Conservation (phyloP, 2,113 vertebrate species). For the Uropsilus gracilis region DNA sequence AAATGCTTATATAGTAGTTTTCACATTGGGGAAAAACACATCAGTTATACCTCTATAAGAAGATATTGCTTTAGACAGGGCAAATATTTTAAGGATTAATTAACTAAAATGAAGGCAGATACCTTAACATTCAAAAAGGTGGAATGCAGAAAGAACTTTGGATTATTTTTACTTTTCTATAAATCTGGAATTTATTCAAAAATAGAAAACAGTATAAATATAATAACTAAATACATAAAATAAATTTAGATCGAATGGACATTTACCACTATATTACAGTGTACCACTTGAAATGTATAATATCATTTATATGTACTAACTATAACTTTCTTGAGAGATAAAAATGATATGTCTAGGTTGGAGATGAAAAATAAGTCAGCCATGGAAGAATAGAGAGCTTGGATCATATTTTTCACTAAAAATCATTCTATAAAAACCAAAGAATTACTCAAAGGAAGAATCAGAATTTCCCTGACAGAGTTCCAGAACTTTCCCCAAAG, state of each 20-base stretch:
- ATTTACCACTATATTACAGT: neutral
- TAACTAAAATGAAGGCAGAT: neutral
- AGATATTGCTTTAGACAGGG: neutral
- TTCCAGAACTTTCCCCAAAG: too few species aligned
- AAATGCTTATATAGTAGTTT: neutral
- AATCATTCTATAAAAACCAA: too few species aligned
- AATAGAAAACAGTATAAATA: neutral
- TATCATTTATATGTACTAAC: neutral
- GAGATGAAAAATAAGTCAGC: neutral
- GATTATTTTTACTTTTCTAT: neutral
- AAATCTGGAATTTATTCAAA: neutral
- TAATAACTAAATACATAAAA: neutral
- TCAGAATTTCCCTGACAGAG: too few species aligned
- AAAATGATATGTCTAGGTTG: neutral
- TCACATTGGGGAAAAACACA: too few species aligned
- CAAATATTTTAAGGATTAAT: neutral
- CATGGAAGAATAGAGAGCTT: neutral
- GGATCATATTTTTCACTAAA: too few species aligned
- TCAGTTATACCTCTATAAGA: neutral
- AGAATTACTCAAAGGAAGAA: too few species aligned
- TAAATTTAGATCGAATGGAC: neutral
- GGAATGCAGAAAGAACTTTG: neutral
- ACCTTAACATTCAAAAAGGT: neutral
- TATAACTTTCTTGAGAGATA: neutral
- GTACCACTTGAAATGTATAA: neutral